phyloP scores from a whole-genome alignment of 2,797 vertebrate species.

The Botia almorhae region DNA sequence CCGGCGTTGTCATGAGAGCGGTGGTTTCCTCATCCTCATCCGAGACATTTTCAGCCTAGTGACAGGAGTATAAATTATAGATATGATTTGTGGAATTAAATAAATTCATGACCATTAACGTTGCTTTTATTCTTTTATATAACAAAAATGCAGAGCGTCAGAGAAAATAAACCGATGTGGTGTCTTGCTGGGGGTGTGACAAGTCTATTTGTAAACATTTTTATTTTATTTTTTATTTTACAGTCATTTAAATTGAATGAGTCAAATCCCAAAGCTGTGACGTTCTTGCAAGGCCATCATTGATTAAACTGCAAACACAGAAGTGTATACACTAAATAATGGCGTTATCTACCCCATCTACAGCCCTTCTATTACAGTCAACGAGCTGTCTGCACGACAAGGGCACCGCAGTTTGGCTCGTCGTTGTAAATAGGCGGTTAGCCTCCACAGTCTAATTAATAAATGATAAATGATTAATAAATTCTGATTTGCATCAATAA shows the following conservation, averaged over 20 bases:
- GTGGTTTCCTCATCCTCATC: conserved; percentile 77
- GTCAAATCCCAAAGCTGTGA: not conserved
- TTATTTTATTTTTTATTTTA: too few relatives aligned
- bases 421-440: too few relatives aligned
- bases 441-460: not conserved
- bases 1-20: conserved; percentile 72
- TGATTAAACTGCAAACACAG: not conserved
- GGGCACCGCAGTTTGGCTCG: too few relatives aligned
- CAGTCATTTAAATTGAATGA: not conserved
- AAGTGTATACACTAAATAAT: not conserved
- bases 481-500: not conserved
- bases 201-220: too few relatives aligned
- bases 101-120: too few relatives aligned
- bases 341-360: too few relatives aligned
- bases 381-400: too few relatives aligned
- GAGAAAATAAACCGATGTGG: too few relatives aligned
- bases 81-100: not conserved
- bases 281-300: not conserved
- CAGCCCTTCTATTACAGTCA: not conserved
- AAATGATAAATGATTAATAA: not conserved
- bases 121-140: too few relatives aligned
- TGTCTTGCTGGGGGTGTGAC: too few relatives aligned
- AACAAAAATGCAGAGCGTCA: too few relatives aligned
- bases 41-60: conserved; percentile 69
- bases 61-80: not conserved